phyloP scores from a whole-genome alignment of 1,140 invertebrate genomes.

The Argopecten irradians region DNA sequence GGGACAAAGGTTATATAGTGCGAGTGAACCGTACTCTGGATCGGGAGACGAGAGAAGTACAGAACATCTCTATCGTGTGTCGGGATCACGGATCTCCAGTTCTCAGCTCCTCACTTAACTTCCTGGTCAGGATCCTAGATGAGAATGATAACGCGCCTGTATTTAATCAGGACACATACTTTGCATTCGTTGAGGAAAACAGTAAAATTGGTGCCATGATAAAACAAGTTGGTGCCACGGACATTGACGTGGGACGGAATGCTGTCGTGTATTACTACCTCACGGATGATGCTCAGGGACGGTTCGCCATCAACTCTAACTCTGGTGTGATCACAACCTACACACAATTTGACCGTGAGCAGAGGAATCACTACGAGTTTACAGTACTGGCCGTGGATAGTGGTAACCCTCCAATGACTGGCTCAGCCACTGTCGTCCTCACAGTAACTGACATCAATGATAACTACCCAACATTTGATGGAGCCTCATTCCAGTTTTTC shows the following conservation, averaged over 20 bases:
- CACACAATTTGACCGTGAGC: slow-evolving; percentile 57
- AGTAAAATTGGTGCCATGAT: slow-evolving; percentile 55
- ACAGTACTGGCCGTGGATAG: slow-evolving; percentile 55
- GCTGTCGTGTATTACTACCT: slow-evolving; percentile 78
- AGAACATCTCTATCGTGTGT: slow-evolving; percentile 61
- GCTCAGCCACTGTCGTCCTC: slow-evolving; percentile 60
- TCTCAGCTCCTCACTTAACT: slow-evolving; percentile 87
- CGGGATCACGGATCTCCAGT: slow-evolving; percentile 86
- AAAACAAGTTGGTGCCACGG: slow-evolving; percentile 87
- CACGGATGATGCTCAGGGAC: slow-evolving; percentile 79
- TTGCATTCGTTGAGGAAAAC: slow-evolving; percentile 55
- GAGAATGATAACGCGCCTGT: slow-evolving; percentile 97
- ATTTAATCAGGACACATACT: slow-evolving; percentile 88
- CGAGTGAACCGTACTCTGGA: slow-evolving; percentile 51
- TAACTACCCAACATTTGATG: slow-evolving; percentile 87
- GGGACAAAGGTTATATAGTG: slow-evolving; percentile 52
- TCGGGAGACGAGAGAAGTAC: slow-evolving; percentile 50
- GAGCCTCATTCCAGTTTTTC: slow-evolving; percentile 88
- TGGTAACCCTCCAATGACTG: slow-evolving; percentile 81
- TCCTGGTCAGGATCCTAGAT: slow-evolving; percentile 93
- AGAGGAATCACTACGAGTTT: slow-evolving; percentile 47
- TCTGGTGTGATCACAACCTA: slow-evolving; percentile 56
- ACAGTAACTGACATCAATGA: slow-evolving; percentile 84
- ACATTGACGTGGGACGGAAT: slow-evolving; percentile 92
- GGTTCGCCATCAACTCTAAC: slow-evolving; percentile 48